Conservation (phyloP, 1,140 invertebrate species). For the Mycetomoellerius zeteki region DNA sequence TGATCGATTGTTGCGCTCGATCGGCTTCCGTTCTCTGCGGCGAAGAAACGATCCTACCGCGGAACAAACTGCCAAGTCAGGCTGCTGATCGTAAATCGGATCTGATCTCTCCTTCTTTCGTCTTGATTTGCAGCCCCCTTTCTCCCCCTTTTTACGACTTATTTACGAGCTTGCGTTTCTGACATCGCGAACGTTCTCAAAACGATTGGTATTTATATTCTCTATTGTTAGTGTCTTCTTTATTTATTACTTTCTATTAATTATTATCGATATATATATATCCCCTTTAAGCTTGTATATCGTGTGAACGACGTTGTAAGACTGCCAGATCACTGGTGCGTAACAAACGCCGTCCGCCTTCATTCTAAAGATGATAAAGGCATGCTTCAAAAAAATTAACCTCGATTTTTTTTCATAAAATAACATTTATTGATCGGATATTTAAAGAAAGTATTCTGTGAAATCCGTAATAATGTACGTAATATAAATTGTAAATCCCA, state of each 20-base stretch:
- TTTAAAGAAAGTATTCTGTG: slow-evolving; percentile 4
- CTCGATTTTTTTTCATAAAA: slow-evolving; percentile 45
- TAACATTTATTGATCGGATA: background rate
- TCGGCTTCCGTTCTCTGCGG: slow-evolving; percentile 27
- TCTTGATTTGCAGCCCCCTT: slow-evolving; percentile 47
- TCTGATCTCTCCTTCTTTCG: slow-evolving; percentile 61
- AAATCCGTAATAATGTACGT: background rate
- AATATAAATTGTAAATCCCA: background rate
- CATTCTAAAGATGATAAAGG: slow-evolving; percentile 28
- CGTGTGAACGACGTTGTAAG: background rate
- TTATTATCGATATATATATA: slow-evolving; percentile 53
- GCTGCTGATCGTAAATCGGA: slow-evolving; percentile 72
- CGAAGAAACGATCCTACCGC: slow-evolving; percentile 63
- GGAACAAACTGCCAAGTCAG: slow-evolving; percentile 67
- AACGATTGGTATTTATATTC: slow-evolving; percentile 30
- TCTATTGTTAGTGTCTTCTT: background rate
- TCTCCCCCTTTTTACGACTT: slow-evolving; percentile 26
- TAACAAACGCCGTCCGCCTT: slow-evolving; percentile 7
- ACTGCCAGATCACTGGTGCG: slow-evolving; percentile 4
- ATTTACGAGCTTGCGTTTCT: slow-evolving; percentile 49
- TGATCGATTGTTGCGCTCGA: slow-evolving; percentile 72
- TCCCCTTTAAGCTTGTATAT: background rate
- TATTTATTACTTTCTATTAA: slow-evolving; percentile 38
- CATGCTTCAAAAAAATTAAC: slow-evolving; percentile 8
- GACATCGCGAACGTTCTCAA: slow-evolving; percentile 1